Conservation (phyloP, 2,113 vertebrate genomes). For the Muntiacus reevesi region DNA sequence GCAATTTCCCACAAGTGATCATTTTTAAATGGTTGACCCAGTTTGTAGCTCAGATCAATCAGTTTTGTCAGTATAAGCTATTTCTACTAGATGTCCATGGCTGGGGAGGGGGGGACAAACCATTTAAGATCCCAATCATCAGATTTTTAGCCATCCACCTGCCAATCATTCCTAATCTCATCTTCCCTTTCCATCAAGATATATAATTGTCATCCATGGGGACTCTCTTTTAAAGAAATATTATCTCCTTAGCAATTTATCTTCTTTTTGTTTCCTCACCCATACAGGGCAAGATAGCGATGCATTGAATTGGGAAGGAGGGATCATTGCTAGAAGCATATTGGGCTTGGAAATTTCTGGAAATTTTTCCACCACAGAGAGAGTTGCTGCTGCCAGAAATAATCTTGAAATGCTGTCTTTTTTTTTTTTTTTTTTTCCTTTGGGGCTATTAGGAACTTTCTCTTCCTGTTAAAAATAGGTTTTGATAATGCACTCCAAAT, state of each 20-base stretch:
- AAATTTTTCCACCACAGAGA: neutral
- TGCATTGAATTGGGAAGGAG: neutral
- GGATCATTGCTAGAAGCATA: neutral
- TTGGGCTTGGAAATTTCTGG: neutral
- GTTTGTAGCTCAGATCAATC: neutral
- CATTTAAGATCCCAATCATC: neutral
- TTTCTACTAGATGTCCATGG: neutral
- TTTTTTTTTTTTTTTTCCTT: neutral
- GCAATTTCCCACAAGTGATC: neutral
- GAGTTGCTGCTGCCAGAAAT: slow-evolving; percentile 19
- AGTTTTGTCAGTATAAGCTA: neutral
- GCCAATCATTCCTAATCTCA: neutral
- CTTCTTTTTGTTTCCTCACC: neutral
- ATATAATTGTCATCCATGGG: neutral
- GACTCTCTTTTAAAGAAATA: neutral
- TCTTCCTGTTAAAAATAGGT: slow-evolving; percentile 26
- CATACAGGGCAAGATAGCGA: neutral
- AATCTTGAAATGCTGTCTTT: neutral
- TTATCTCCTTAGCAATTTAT: slow-evolving; percentile 6
- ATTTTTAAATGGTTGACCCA: neutral
- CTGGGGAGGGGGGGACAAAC: neutral
- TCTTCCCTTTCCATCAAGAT: neutral
- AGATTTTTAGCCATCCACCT: neutral
- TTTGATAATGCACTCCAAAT: neutral
- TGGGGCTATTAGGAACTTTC: neutral